A percentile compares a stretch with the other conserved stretches of the same genome.
Evolutionary conservation across 2,113 vertebrate genomes (phyloP).

Genomic region (Chrysemys picta): DNA sequence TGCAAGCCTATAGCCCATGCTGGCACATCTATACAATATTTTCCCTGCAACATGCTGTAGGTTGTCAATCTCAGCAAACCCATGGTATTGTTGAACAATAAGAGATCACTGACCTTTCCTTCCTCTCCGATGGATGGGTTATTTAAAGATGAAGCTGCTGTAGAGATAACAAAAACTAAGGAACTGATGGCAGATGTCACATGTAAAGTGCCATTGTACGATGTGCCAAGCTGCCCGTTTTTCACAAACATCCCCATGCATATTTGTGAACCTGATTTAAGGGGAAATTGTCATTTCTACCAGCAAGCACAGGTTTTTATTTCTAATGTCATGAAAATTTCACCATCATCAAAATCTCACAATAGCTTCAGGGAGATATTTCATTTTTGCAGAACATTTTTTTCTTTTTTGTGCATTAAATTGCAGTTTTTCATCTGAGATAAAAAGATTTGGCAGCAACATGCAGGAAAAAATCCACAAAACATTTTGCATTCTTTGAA

Average conservation of each 20-base stretch:
- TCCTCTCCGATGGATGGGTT: constrained; percentile 34
- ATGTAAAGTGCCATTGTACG: background rate
- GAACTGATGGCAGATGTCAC: background rate
- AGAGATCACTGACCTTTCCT: constrained; percentile 46
- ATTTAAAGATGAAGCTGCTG: constrained; percentile 1
- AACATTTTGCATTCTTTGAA: background rate
- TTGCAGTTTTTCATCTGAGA: background rate
- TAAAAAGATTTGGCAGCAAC: background rate
- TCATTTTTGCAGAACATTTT: background rate
- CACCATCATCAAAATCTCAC: background rate
- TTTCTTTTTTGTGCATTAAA: background rate
- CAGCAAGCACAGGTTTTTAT: background rate
- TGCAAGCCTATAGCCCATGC: constrained; percentile 21
- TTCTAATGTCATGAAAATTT: background rate
- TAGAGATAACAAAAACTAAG: constrained; percentile 13
- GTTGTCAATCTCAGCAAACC: constrained; percentile 57
- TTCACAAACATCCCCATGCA: background rate
- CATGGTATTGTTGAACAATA: constrained; percentile 48
- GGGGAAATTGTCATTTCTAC: background rate
- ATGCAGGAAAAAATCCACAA: background rate
- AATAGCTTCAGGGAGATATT: background rate
- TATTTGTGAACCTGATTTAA: background rate
- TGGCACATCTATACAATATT: background rate
- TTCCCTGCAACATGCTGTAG: constrained; percentile 29
- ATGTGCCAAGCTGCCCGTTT: background rate